These are phyloP conservation scores for Tachina fera DNA, from an alignment of 2,888 invertebrate species.

Conservation along the genomic window DNA sequence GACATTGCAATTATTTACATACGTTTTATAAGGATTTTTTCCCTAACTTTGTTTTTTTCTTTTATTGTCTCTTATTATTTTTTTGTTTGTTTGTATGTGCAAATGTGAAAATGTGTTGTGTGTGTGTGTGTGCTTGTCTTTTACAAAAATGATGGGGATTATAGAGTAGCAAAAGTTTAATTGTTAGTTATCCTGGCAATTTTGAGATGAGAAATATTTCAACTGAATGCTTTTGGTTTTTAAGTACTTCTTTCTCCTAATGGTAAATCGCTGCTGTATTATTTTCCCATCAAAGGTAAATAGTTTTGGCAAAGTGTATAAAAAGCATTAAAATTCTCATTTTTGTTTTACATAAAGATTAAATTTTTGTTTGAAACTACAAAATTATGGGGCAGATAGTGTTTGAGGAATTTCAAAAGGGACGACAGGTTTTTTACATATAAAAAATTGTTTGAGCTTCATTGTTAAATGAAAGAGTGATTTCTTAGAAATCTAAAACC, in stretches of 20 bases:
- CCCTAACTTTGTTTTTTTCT: background rate
- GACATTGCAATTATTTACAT: conserved; percentile 72
- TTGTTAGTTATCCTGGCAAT: conserved; percentile 67
- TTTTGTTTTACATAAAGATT: conserved; percentile 25
- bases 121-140: background rate
- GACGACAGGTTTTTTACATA: too few relatives aligned
- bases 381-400: background rate
- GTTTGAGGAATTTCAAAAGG: too few relatives aligned
- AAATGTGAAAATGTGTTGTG: too few relatives aligned
- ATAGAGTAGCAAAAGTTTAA: conserved; percentile 69
- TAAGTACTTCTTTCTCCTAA: conserved; percentile 65
- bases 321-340: background rate
- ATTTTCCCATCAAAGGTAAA: conserved; percentile 55
- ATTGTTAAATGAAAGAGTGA: too few relatives aligned
- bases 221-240: conserved; percentile 70
- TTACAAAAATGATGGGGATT: conserved; percentile 63
- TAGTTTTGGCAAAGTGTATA: conserved; percentile 28
- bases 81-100: conserved; percentile 3
- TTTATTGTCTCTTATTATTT: conserved; percentile 11
- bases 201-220: conserved; percentile 62
- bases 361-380: conserved; percentile 14
- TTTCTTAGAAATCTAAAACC: too few relatives aligned
- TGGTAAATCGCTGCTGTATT: conserved; percentile 53
- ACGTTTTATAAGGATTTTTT: conserved; percentile 65
- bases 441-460: too few relatives aligned